Conservation (phyloP, 2,888 invertebrate genomes). For the Nemotelus nigrinus region DNA sequence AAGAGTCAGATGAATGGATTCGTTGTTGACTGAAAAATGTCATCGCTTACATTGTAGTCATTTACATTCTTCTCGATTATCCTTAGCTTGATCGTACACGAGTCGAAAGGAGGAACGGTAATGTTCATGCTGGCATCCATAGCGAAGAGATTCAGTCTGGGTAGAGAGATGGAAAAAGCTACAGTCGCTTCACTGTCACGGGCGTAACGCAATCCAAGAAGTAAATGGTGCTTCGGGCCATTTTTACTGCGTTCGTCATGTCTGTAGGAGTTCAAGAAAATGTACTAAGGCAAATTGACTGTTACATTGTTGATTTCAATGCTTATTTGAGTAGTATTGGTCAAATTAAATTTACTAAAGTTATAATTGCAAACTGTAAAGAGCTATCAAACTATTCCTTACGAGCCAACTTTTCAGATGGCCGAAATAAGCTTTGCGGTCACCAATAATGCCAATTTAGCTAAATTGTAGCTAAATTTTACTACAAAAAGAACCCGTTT, state of each 20-base stretch:
- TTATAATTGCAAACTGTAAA: too few relatives aligned
- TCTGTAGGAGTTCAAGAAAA: constrained; percentile 52
- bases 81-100: constrained; percentile 73
- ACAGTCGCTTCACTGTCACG: constrained; percentile 71
- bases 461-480: too few relatives aligned
- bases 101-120: constrained; percentile 78
- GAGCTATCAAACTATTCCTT: too few relatives aligned
- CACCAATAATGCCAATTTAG: too few relatives aligned
- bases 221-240: constrained; percentile 68
- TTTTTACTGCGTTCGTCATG: constrained; percentile 65
- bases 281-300: too few relatives aligned
- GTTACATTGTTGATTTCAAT: too few relatives aligned
- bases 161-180: constrained; percentile 70
- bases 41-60: constrained; percentile 73
- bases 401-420: too few relatives aligned
- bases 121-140: constrained; percentile 78
- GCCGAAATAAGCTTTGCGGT: too few relatives aligned
- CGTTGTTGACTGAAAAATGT: not conserved
- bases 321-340: too few relatives aligned
- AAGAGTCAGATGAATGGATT: not conserved
- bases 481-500: too few relatives aligned
- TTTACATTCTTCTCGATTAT: constrained; percentile 74
- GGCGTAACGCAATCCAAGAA: constrained; percentile 68
- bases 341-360: too few relatives aligned
- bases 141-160: constrained; percentile 73